These are phyloP conservation scores for Nemapogon koenigi DNA, from an alignment of 2,888 invertebrate species.

Conservation along the genomic window DNA sequence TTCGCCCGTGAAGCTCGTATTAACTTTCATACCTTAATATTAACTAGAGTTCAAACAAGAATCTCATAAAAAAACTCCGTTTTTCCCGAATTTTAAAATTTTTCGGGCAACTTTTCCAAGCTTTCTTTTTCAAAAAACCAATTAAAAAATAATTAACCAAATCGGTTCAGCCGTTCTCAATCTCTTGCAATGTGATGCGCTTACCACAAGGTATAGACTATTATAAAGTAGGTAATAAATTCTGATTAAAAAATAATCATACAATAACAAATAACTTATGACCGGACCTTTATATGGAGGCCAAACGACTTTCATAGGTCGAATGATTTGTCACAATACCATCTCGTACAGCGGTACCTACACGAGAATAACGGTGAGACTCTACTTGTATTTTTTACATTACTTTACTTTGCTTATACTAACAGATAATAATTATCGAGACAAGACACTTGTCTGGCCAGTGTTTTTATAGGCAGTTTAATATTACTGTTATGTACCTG, in stretches of 20 bases:
- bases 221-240: background rate
- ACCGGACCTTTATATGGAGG: slow-evolving; percentile 4
- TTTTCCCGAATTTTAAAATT: too few species aligned
- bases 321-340: slow-evolving; percentile 32
- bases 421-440: slow-evolving; percentile 7
- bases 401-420: slow-evolving; percentile 3
- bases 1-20: too few species aligned
- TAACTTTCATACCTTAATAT: too few species aligned
- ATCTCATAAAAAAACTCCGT: too few species aligned
- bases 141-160: too few species aligned
- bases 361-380: slow-evolving; percentile 3
- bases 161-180: too few species aligned
- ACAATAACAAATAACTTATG: slow-evolving; percentile 3
- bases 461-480: background rate
- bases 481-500: slow-evolving; percentile 6
- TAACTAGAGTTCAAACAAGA: too few species aligned
- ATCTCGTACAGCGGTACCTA: slow-evolving; percentile 15
- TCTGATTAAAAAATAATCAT: slow-evolving; percentile 2
- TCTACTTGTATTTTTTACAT: background rate
- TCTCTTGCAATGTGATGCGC: too few species aligned
- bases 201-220: too few species aligned
- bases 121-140: too few species aligned
- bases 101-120: too few species aligned
- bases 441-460: slow-evolving; percentile 1
- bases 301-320: slow-evolving; percentile 16